Conservation (phyloP, 2,797 vertebrate genomes). For the Arctocebus calabarensis region DNA sequence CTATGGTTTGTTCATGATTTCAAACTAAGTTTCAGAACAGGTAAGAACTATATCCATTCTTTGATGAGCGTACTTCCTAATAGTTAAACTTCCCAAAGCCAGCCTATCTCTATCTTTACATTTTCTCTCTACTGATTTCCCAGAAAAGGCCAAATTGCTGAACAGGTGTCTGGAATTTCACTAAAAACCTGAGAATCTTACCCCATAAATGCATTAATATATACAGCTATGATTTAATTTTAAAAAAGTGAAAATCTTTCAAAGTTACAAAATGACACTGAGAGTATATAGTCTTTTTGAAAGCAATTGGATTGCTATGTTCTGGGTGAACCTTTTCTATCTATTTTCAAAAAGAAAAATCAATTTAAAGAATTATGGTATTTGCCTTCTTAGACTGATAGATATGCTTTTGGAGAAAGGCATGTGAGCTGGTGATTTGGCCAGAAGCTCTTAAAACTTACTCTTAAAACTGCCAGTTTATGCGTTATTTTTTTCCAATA, state of each 20-base stretch:
- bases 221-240: too few relatives aligned
- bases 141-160: slow-evolving; percentile 31
- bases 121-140: slow-evolving; percentile 10
- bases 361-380: slow-evolving; percentile 15
- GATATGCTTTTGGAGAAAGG: background rate
- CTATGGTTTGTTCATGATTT: slow-evolving; percentile 36
- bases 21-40: slow-evolving; percentile 49
- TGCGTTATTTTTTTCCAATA: slow-evolving; percentile 53
- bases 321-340: slow-evolving; percentile 6
- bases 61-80: background rate
- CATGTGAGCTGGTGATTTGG: slow-evolving; percentile 35
- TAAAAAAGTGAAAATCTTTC: slow-evolving; percentile 42
- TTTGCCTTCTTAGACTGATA: slow-evolving; percentile 42
- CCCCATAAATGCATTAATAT: too few relatives aligned
- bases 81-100: slow-evolving; percentile 57
- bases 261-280: slow-evolving; percentile 29
- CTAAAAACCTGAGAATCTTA: background rate
- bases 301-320: slow-evolving; percentile 3
- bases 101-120: slow-evolving; percentile 3
- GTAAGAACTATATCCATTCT: background rate
- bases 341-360: slow-evolving; percentile 39
- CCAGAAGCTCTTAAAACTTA: slow-evolving; percentile 51
- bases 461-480: slow-evolving; percentile 27
- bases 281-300: background rate
- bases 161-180: background rate